Base-by-base conservation (phyloP, 1,140 invertebrate species). In the Plutomurus gul region DNA sequence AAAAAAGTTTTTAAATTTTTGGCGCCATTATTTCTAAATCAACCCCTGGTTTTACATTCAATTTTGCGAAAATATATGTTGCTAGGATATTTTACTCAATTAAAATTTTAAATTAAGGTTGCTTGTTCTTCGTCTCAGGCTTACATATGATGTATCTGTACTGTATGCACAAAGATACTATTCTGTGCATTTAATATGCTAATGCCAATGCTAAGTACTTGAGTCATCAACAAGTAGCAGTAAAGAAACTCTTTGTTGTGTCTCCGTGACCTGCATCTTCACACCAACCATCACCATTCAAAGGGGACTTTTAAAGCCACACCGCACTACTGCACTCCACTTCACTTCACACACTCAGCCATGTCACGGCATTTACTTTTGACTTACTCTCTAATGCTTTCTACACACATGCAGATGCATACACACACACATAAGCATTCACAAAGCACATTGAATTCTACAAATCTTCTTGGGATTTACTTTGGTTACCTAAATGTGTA, bases 191-290 rank as follows among this genome's bases (percentile, higher is more conserved):
- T 65, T 65, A 65, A n/a, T n/a, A n/a, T 65, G 56, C 27, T 65
- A 65, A 65, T 65, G 56, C 56, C 56, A 65, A 65, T 65, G 56
- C 56, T 65, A 65, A 65, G 56, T 65, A 65, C 25, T 65, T 65
- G 1, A 33, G 56, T 65, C 56, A 65, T 65, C 56, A 65, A 65
- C 13, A 65, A 65, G 27, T 65, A 65, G 56, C n/a, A n/a, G n/a
- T n/a, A n/a, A n/a, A n/a, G n/a, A 65, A 65, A 65, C 56, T 65
- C 56, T 65, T 65, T 65, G 27, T 65, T 65, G 56, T 65, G 56
- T 65, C 56, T 65, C 56, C 56, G 56, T 65, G 56, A 65, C 56
- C 56, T 65, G 56, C 36, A 65, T 65, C 56, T 65, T 65, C 56
- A 65, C 56, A 65, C 56, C 56, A 65, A 33, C 36, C 56, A n/a